phyloP scores from a whole-genome alignment of 2,888 invertebrate species.

The Chloroclystis v-ata region DNA sequence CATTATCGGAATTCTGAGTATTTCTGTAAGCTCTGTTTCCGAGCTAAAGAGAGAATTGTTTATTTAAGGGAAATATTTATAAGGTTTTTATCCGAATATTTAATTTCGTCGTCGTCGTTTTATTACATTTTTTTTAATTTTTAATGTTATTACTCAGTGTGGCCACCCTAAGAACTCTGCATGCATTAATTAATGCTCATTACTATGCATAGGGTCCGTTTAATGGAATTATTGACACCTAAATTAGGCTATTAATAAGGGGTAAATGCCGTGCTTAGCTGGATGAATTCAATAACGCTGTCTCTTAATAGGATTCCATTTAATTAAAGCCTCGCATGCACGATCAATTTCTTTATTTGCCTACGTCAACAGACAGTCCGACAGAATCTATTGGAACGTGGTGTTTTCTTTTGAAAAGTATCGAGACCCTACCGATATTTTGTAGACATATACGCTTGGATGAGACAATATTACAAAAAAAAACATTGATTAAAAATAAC shows the following conservation, averaged over 20 bases:
- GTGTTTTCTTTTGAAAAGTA: background rate
- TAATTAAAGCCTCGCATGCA: background rate
- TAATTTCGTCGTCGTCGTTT: too few species aligned
- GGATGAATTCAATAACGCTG: background rate
- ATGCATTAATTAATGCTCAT: conserved; percentile 1
- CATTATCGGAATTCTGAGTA: too few species aligned
- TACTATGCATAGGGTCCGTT: conserved; percentile 6
- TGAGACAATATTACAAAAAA: too few species aligned
- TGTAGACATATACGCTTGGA: too few species aligned
- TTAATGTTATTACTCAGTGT: background rate
- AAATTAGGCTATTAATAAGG: background rate
- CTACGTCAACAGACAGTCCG: too few species aligned
- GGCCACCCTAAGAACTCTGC: background rate
- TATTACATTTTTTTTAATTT: too few species aligned
- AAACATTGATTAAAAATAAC: too few species aligned
- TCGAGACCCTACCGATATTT: too few species aligned
- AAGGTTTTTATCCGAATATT: too few species aligned
- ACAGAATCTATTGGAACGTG: background rate
- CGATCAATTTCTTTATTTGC: background rate
- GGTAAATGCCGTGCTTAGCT: background rate
- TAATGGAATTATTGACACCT: background rate
- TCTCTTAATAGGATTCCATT: background rate
- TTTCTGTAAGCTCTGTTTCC: too few species aligned
- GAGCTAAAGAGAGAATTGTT: too few species aligned
- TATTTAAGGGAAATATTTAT: too few species aligned